Conservation (phyloP, 2,888 invertebrate genomes). For the Mechanitis messenoides region DNA sequence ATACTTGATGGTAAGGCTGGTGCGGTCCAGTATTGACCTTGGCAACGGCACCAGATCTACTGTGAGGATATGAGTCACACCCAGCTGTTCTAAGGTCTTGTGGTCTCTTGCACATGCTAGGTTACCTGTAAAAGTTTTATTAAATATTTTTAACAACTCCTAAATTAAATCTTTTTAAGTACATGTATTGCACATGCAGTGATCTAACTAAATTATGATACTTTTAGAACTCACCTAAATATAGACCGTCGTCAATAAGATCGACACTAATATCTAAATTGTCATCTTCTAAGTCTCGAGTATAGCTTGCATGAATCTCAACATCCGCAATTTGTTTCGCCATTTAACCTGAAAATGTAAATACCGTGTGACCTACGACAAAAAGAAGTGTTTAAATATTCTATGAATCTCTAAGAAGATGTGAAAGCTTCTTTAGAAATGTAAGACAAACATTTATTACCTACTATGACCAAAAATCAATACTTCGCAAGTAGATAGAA, state of each 20-base stretch:
- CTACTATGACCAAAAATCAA: constrained; percentile 22
- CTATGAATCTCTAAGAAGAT: too few species aligned
- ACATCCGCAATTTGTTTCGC: constrained; percentile 58
- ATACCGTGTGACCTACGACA: not conserved
- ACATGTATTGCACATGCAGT: too few species aligned
- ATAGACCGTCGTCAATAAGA: constrained; percentile 60
- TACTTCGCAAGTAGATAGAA: constrained; percentile 14
- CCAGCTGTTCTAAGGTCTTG: constrained; percentile 78
- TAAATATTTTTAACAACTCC: not conserved
- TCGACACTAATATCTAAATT: constrained; percentile 60
- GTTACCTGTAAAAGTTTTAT: constrained; percentile 76
- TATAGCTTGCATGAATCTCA: constrained; percentile 53
- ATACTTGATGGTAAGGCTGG: constrained; percentile 81
- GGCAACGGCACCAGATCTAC: constrained; percentile 91
- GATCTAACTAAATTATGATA: too few species aligned
- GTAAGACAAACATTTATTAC: constrained; percentile 16
- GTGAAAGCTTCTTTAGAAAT: constrained; percentile 2
- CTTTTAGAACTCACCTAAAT: constrained; percentile 46
- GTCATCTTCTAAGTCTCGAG: constrained; percentile 40
- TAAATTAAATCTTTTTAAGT: too few species aligned
- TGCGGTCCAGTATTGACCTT: constrained; percentile 80
- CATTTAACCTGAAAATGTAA: constrained; percentile 24
- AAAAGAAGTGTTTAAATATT: too few species aligned
- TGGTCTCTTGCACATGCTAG: constrained; percentile 86
- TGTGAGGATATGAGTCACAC: constrained; percentile 87